A percentile compares a stretch with the other conserved stretches of the same genome.
These are phyloP conservation scores for Noturus placidus DNA, from an alignment of 2,113 vertebrate genomes.

Conservation along the genomic window DNA sequence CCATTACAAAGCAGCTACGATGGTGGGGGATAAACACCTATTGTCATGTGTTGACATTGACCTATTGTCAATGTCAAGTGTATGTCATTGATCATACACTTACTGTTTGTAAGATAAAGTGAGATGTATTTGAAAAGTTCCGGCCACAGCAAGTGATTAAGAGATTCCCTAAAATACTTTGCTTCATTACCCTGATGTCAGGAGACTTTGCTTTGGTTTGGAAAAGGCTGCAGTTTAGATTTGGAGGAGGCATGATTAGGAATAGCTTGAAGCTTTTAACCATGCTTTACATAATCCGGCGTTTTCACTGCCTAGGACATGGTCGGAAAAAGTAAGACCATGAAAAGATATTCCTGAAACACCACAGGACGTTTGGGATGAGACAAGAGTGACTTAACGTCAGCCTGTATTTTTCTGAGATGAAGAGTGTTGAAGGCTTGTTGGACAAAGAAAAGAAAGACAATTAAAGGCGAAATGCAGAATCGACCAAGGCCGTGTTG, in stretches of 20 bases:
- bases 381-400: not conserved
- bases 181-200: slow-evolving; percentile 30
- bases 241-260: slow-evolving; percentile 25
- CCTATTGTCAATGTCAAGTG: too few relatives aligned
- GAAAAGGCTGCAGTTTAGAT: slow-evolving; percentile 40
- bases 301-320: slow-evolving; percentile 58
- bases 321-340: slow-evolving; percentile 42
- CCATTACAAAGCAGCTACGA: slow-evolving; percentile 12
- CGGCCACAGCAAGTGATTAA: slow-evolving; percentile 29
- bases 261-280: slow-evolving; percentile 17
- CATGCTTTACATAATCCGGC: slow-evolving; percentile 33
- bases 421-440: not conserved
- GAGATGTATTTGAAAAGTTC: slow-evolving; percentile 20
- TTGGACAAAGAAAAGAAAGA: slow-evolving; percentile 39
- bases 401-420: slow-evolving; percentile 15
- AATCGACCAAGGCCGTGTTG: slow-evolving; percentile 20
- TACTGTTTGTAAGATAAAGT: slow-evolving; percentile 18
- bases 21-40: slow-evolving; percentile 42
- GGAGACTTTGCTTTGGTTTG: slow-evolving; percentile 47
- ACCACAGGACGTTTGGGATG: not conserved
- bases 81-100: not conserved
- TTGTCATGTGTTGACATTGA: not conserved
- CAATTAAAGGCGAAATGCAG: slow-evolving; percentile 31
- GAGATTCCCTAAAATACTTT: slow-evolving; percentile 26
- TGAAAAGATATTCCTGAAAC: slow-evolving; percentile 48